These are phyloP conservation scores for Girardia tigrina DNA, from an alignment of 2,888 invertebrate genomes.

Conservation along the genomic window DNA sequence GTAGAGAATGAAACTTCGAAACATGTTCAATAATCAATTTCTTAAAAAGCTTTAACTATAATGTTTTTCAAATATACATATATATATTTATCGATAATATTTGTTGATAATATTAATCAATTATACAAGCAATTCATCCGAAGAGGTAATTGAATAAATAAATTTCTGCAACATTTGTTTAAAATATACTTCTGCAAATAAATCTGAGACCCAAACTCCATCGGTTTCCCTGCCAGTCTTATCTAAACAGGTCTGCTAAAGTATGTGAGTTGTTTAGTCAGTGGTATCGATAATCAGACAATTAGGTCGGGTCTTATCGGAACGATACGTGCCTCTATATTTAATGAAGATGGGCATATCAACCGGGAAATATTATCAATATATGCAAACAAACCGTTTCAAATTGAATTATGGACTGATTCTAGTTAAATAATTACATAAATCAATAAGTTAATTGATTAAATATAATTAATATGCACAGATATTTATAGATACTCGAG, in stretches of 20 bases:
- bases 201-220: conserved; percentile 1
- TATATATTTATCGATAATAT: too few species aligned
- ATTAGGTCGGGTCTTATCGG: conserved; percentile 7
- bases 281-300: not conserved
- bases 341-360: conserved; percentile 12
- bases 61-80: too few species aligned
- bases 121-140: not conserved
- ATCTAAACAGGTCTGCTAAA: conserved; percentile 16
- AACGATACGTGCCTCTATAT: conserved; percentile 10
- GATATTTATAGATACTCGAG: not conserved
- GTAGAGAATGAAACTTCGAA: too few species aligned
- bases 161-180: not conserved
- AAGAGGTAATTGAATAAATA: not conserved
- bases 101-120: conserved; percentile 1
- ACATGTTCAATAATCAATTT: too few species aligned
- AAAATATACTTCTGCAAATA: not conserved
- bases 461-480: conserved; percentile 2
- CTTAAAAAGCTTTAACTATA: too few species aligned
- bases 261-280: not conserved
- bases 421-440: not conserved
- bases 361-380: conserved; percentile 16
- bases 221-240: not conserved
- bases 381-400: conserved; percentile 23
- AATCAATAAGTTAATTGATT: conserved; percentile 9
- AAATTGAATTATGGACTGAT: conserved; percentile 16